Percentiles rank a stretch among this genome's conserved stretches.
These are phyloP conservation scores for Sinodicranocentrus sp. DNA, from an alignment of 2,888 invertebrate genomes.

Conservation along the genomic window DNA sequence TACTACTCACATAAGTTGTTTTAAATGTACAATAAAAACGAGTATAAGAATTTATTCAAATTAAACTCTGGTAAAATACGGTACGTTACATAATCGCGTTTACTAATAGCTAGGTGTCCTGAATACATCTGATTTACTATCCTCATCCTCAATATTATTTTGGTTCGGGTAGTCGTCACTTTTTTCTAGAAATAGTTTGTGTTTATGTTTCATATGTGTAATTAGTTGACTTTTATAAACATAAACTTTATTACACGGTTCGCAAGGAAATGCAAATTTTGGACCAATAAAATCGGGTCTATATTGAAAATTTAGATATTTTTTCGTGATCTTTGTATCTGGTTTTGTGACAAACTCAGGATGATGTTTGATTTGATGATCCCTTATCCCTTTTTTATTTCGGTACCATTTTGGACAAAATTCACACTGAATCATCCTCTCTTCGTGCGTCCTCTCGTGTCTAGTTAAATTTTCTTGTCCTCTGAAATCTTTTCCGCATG, in stretches of 20 bases:
- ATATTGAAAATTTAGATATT: not conserved
- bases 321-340: not conserved
- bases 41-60: too few relatives aligned
- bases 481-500: not conserved
- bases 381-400: not conserved
- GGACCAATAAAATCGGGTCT: constrained; percentile 6
- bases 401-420: constrained; percentile 2
- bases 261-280: not conserved
- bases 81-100: too few relatives aligned
- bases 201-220: not conserved
- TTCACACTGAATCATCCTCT: not conserved
- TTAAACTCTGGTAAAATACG: too few relatives aligned
- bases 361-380: not conserved
- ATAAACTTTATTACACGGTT: not conserved
- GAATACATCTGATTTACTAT: too few relatives aligned
- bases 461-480: not conserved
- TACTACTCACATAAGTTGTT: too few relatives aligned
- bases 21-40: too few relatives aligned
- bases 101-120: too few relatives aligned
- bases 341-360: not conserved
- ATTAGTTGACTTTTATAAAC: not conserved
- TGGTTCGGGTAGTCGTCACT: not conserved
- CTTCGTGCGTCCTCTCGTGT: not conserved
- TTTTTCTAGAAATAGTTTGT: not conserved
- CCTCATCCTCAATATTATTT: too few relatives aligned